Evolutionary conservation across 2,113 vertebrate species (phyloP).

Genomic region (Dipodomys spectabilis): DNA sequence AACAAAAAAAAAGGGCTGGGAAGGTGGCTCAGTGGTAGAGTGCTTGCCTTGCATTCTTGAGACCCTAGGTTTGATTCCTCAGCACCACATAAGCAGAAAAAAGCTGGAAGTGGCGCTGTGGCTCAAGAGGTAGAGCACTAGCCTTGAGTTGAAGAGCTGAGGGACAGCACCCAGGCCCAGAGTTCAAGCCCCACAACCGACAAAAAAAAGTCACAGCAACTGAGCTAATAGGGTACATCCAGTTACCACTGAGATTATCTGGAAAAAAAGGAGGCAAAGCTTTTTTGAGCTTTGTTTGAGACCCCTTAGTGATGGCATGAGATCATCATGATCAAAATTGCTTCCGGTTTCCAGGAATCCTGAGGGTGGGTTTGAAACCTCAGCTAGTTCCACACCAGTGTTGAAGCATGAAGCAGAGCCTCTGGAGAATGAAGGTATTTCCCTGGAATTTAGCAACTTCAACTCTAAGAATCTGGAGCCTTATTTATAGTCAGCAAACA

Average conservation of each 20-base stretch:
- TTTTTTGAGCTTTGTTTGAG: neutral
- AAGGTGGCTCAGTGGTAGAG: too few species aligned
- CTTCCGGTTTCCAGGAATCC: neutral
- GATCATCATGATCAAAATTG: neutral
- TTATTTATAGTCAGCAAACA: conserved; percentile 93
- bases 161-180: too few species aligned
- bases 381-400: conserved; percentile 66
- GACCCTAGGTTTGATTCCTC: too few species aligned
- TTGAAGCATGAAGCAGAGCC: conserved; percentile 78
- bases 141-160: too few species aligned
- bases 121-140: too few species aligned
- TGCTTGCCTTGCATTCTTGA: too few species aligned
- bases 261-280: rapidly evolving
- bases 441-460: conserved; percentile 92
- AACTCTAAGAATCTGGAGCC: conserved; percentile 95
- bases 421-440: conserved; percentile 88
- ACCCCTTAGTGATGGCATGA: conserved; percentile 75
- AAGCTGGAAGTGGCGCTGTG: too few species aligned
- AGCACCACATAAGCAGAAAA: too few species aligned
- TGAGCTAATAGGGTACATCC: neutral
- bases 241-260: neutral
- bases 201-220: too few species aligned
- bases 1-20: neutral
- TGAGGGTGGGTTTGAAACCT: conserved; percentile 79
- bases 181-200: too few species aligned